These are phyloP conservation scores for Squalus acanthias DNA, from an alignment of 2,797 vertebrate genomes.

Conservation along the genomic window DNA sequence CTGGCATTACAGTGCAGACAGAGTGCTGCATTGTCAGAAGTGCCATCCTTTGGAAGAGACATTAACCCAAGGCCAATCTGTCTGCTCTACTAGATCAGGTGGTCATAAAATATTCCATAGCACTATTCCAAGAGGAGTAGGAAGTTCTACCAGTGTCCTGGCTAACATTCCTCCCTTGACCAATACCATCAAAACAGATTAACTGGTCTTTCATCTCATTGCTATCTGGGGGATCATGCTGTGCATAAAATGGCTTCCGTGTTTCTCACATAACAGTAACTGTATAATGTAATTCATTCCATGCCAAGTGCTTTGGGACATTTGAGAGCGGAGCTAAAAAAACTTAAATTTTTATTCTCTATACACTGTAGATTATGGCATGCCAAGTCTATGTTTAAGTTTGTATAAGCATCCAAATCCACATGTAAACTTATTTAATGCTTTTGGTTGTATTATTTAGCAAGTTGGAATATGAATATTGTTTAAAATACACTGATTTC, in stretches of 20 bases:
- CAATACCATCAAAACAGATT: background rate
- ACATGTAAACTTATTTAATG: background rate
- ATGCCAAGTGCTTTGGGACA: background rate
- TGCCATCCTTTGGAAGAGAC: background rate
- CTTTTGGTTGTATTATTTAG: background rate
- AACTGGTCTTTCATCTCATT: no score
- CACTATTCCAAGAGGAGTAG: background rate
- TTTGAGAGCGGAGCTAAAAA: background rate
- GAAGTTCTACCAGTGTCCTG: background rate
- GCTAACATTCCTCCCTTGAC: background rate
- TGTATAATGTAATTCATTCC: background rate
- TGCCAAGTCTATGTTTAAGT: background rate
- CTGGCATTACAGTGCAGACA: background rate
- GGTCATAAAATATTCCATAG: background rate
- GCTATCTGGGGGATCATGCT: background rate
- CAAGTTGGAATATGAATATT: constrained; percentile 13
- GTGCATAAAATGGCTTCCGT: background rate
- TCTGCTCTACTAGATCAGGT: background rate
- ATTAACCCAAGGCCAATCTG: background rate
- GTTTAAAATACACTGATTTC: background rate
- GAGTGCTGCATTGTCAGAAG: background rate
- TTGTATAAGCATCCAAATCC: background rate
- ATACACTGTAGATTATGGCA: background rate
- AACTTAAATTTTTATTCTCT: background rate
- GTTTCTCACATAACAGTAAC: background rate